A percentile compares a stretch with the other conserved stretches of the same genome.
phyloP scores from a whole-genome alignment of 1,140 invertebrate species.

The Zophobas morio region DNA sequence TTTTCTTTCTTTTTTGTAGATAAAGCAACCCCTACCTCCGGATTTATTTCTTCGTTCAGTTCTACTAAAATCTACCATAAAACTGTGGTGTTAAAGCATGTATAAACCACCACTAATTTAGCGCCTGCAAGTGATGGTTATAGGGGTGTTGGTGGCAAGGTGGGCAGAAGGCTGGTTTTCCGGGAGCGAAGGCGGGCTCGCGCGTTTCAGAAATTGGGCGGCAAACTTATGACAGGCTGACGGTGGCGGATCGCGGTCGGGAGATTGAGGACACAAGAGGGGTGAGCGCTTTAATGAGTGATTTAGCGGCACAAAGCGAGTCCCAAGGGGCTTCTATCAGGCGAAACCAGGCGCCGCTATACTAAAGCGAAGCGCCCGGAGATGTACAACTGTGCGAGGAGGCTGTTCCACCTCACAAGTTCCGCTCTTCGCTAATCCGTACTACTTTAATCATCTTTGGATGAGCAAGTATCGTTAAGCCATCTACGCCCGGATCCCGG shows the following conservation, averaged over 20 bases:
- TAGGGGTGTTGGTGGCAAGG: neutral
- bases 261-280: constrained; percentile 40
- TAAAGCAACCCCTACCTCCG: too few relatives aligned
- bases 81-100: too few relatives aligned
- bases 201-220: constrained; percentile 34
- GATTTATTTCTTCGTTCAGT: too few relatives aligned
- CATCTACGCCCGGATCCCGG: constrained; percentile 26
- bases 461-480: constrained; percentile 22
- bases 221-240: constrained; percentile 47
- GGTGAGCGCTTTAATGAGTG: constrained; percentile 62
- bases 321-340: constrained; percentile 62
- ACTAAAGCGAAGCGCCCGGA: constrained; percentile 33
- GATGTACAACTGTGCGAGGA: constrained; percentile 41
- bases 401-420: constrained; percentile 50
- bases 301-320: constrained; percentile 64
- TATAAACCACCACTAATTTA: too few relatives aligned
- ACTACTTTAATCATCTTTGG: constrained; percentile 32
- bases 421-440: constrained; percentile 38
- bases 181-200: constrained; percentile 3
- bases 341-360: constrained; percentile 57
- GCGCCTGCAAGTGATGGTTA: too few relatives aligned
- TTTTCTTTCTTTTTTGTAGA: too few relatives aligned
- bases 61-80: too few relatives aligned
- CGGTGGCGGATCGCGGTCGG: constrained; percentile 18
- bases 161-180: neutral